These are phyloP conservation scores for Toxonevra muliebris DNA, from an alignment of 2,888 invertebrate genomes.

Conservation along the genomic window DNA sequence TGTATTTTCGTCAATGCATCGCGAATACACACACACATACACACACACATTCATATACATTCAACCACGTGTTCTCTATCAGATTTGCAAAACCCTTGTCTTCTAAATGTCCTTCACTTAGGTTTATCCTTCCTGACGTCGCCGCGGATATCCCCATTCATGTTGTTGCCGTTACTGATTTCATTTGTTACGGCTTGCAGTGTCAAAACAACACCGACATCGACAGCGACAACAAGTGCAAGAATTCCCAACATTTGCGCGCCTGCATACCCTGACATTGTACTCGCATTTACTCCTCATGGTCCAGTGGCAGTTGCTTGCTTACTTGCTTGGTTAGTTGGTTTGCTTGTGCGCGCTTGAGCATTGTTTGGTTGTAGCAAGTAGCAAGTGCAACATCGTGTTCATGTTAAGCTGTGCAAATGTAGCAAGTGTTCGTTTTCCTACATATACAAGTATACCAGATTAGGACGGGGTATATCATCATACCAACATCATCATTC, in stretches of 20 bases:
- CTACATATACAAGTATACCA: conserved; percentile 32
- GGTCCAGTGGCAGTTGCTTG: conserved; percentile 32
- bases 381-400: conserved; percentile 62
- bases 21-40: not conserved
- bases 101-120: conserved; percentile 21
- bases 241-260: conserved; percentile 62
- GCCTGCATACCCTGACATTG: conserved; percentile 33
- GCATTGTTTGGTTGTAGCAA: conserved; percentile 40
- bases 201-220: conserved; percentile 52
- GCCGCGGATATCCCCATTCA: conserved; percentile 18
- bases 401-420: conserved; percentile 48
- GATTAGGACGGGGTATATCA: not conserved
- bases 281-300: conserved; percentile 15
- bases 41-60: conserved; percentile 9
- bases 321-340: conserved; percentile 12
- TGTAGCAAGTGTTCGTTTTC: conserved; percentile 57
- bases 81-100: conserved; percentile 46
- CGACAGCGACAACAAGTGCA: conserved; percentile 59
- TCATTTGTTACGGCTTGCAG: conserved; percentile 60
- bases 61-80: conserved; percentile 43
- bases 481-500: conserved; percentile 17
- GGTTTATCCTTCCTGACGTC: conserved; percentile 25
- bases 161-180: conserved; percentile 34
- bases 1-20: not conserved
- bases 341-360: conserved; percentile 32